A percentile compares a stretch with the other conserved stretches of the same genome.
Conservation (phyloP, 2,113 vertebrate genomes). For the Choloepus hoffmanni region DNA sequence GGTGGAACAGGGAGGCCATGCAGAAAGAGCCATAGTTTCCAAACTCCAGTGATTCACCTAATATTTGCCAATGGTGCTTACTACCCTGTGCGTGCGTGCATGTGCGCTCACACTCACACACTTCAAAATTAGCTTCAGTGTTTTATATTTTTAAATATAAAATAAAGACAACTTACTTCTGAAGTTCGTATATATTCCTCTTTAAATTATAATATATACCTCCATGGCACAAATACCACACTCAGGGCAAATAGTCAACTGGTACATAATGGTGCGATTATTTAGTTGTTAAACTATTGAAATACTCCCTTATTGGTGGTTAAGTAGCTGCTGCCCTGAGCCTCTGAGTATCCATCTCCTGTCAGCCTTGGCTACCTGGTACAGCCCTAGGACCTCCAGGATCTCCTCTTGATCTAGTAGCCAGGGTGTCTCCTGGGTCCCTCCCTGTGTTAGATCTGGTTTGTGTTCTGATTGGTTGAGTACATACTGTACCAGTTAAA, state of each 20-base stretch:
- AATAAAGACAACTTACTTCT: neutral
- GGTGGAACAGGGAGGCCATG: too few relatives aligned
- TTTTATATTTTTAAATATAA: neutral
- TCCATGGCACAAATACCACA: neutral
- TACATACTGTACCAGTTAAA: neutral
- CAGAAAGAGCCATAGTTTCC: neutral
- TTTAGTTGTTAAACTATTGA: neutral
- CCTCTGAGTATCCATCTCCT: neutral
- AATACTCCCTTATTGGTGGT: neutral
- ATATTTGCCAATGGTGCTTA: neutral
- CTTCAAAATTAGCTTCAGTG: neutral
- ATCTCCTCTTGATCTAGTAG: neutral
- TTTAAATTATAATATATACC: neutral
- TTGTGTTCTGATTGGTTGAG: conserved; percentile 20
- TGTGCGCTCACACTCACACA: too few relatives aligned
- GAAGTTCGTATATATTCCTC: neutral
- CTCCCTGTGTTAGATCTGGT: neutral
- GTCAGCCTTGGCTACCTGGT: neutral
- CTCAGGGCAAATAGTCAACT: neutral
- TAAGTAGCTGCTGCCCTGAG: neutral
- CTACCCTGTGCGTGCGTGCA: neutral
- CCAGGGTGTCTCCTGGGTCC: neutral
- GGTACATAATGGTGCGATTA: neutral
- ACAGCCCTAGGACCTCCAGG: neutral
- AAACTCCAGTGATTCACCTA: neutral